Evolutionary conservation across 2,797 vertebrate species (phyloP).

Genomic region (Euphonia xanthogaster): DNA sequence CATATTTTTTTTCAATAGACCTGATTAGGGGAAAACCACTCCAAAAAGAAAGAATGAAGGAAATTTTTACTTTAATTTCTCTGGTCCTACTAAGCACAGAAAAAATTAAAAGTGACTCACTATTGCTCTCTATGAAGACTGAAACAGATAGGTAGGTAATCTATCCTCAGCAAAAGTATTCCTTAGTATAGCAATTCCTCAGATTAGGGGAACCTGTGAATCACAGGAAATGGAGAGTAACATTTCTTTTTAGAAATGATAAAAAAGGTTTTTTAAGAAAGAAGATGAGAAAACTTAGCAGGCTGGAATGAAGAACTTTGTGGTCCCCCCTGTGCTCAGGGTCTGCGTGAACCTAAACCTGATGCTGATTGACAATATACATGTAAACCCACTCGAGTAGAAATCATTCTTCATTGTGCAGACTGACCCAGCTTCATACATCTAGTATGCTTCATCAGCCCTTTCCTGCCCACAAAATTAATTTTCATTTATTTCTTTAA

Average conservation of each 20-base stretch:
- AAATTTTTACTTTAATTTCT: not conserved
- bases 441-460: not conserved
- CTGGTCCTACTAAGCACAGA: not conserved
- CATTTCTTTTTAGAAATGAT: not conserved
- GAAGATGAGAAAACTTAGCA: not conserved
- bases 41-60: not conserved
- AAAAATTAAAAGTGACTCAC: not conserved
- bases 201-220: not conserved
- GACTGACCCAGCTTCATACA: not conserved
- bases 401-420: not conserved
- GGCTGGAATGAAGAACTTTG: not conserved
- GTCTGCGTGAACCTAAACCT: not conserved
- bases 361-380: not conserved
- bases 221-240: not conserved
- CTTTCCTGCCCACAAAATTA: not conserved
- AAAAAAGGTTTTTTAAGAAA: not conserved
- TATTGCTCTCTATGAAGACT: not conserved
- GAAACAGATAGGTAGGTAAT: not conserved
- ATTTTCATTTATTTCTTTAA: not conserved
- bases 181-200: not conserved
- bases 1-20: not conserved
- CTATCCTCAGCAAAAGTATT: not conserved
- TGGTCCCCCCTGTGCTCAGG: not conserved
- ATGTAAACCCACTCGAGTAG: not conserved
- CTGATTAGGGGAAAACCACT: not conserved